These are phyloP conservation scores for Huso huso DNA, from an alignment of 2,797 vertebrate genomes.

Conservation along the genomic window DNA sequence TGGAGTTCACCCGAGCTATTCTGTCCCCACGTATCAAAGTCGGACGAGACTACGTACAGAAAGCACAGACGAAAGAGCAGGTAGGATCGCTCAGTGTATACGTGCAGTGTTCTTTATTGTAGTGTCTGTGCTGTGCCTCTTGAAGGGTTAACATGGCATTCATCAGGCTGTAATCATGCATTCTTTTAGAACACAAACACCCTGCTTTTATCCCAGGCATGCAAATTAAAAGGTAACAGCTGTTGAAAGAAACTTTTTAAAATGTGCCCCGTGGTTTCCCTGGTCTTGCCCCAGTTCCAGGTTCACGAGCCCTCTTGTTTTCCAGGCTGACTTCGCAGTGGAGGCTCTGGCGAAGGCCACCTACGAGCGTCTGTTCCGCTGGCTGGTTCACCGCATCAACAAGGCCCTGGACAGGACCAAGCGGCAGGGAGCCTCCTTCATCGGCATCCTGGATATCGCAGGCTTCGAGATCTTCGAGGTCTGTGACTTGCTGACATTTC, in stretches of 20 bases:
- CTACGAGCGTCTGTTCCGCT: conserved; percentile 94
- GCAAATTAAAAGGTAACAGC: too few relatives aligned
- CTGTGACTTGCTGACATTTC: conserved; percentile 11
- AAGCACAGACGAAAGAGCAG: conserved; percentile 98
- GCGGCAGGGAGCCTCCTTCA: conserved; percentile 94
- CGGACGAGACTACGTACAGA: conserved; percentile 96
- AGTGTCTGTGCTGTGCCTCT: not conserved
- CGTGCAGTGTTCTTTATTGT: not conserved
- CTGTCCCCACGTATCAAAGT: conserved; percentile 78
- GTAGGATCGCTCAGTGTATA: conserved; percentile 53
- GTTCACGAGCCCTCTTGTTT: not conserved
- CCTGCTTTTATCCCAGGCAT: too few relatives aligned
- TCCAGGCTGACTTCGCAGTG: conserved; percentile 91
- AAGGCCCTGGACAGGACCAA: conserved; percentile 95
- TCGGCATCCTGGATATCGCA: conserved; percentile 95
- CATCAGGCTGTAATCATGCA: not conserved
- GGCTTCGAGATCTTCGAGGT: conserved; percentile 98
- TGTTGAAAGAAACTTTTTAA: too few relatives aligned
- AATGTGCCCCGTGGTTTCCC: not conserved
- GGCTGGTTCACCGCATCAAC: conserved; percentile 94
- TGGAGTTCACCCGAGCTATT: conserved; percentile 74
- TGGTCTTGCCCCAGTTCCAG: too few relatives aligned
- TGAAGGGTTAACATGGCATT: not conserved
- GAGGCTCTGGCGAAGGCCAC: conserved; percentile 94
- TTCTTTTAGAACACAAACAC: conserved; percentile 5